Conservation (phyloP, 2,888 invertebrate genomes). For the Argyra leucocephala region DNA sequence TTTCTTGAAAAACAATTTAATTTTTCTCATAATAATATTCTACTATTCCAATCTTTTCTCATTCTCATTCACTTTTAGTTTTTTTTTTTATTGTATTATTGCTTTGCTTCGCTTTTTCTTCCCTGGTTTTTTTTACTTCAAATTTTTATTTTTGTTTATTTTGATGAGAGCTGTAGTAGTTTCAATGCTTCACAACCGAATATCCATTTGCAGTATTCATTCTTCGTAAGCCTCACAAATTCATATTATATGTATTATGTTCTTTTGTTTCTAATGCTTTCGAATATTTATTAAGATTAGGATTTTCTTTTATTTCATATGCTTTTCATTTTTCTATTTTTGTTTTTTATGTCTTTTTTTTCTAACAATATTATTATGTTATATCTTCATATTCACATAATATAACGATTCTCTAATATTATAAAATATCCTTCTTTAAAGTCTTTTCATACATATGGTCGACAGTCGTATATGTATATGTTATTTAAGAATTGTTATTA, state of each 20-base stretch:
- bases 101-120: not conserved
- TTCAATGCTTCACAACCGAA: not conserved
- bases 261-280: not conserved
- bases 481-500: too few relatives aligned
- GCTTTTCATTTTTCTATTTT: not conserved
- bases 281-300: not conserved
- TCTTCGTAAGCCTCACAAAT: not conserved
- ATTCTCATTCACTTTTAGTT: too few relatives aligned
- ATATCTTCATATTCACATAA: slow-evolving; percentile 2
- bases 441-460: not conserved
- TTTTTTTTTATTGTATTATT: too few relatives aligned
- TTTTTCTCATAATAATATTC: too few relatives aligned
- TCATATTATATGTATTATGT: not conserved
- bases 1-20: too few relatives aligned
- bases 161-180: not conserved
- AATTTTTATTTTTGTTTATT: not conserved
- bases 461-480: too few relatives aligned
- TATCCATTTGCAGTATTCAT: not conserved
- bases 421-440: not conserved
- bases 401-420: not conserved
- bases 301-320: not conserved
- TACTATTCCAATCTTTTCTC: too few relatives aligned
- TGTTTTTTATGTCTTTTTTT: not conserved
- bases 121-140: not conserved
- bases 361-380: not conserved